Percentiles rank a stretch among this genome's conserved stretches.
phyloP scores from a whole-genome alignment of 1,140 invertebrate genomes.

The Drosophila simulans region DNA sequence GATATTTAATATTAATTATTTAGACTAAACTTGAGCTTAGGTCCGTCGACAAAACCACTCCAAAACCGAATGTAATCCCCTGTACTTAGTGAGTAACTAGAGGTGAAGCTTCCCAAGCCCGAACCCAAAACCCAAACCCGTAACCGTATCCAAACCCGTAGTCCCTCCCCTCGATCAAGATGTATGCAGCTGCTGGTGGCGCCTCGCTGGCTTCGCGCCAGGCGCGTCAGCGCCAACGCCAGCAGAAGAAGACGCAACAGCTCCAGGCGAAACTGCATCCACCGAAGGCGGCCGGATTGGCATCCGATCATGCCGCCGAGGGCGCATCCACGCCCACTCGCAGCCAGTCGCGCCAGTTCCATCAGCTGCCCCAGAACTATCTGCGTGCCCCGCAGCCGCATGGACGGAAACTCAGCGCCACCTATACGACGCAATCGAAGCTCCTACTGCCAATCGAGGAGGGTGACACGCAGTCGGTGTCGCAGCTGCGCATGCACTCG shows the following conservation, averaged over 20 bases:
- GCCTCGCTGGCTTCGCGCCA: constrained; percentile 90
- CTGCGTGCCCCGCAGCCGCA: constrained; percentile 77
- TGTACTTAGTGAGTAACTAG: constrained; percentile 57
- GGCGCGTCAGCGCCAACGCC: constrained; percentile 86
- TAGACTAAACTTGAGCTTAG: constrained; percentile 11
- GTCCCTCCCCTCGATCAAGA: constrained; percentile 72
- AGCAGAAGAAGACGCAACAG: constrained; percentile 85
- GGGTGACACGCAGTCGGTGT: constrained; percentile 77
- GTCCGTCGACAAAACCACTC: constrained; percentile 5
- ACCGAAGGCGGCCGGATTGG: constrained; percentile 79
- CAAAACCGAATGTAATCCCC: constrained; percentile 51
- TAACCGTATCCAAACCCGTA: neutral
- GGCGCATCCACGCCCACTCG: constrained; percentile 80
- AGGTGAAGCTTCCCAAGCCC: constrained; percentile 8
- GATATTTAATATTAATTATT: neutral
- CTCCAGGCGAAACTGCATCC: constrained; percentile 85
- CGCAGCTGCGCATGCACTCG: constrained; percentile 79
- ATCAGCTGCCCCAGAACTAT: constrained; percentile 85
- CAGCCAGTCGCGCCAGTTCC: constrained; percentile 85
- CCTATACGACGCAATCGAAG: constrained; percentile 81
- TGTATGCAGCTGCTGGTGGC: constrained; percentile 91
- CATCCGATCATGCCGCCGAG: constrained; percentile 69
- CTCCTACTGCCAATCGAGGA: constrained; percentile 84
- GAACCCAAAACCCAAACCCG: neutral
- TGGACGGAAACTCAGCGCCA: constrained; percentile 81